These are phyloP conservation scores for Cebus imitator DNA, from an alignment of 2,113 vertebrate genomes.

Conservation along the genomic window DNA sequence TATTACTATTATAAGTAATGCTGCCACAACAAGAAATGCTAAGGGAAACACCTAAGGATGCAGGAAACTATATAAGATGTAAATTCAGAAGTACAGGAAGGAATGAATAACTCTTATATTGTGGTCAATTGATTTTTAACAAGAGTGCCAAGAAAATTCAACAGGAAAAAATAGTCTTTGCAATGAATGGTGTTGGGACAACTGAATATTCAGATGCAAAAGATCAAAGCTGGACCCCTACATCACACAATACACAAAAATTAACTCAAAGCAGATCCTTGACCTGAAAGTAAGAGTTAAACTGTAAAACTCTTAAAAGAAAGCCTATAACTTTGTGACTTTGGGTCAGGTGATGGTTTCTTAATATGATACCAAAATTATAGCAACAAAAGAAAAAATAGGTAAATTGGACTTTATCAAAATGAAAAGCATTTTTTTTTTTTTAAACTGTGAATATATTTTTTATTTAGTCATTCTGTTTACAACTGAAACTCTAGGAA, in stretches of 20 bases:
- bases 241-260: neutral
- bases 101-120: neutral
- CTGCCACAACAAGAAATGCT: neutral
- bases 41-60: neutral
- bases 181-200: neutral
- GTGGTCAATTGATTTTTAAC: neutral
- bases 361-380: neutral
- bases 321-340: neutral
- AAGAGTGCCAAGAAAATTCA: neutral
- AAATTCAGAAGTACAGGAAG: neutral
- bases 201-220: neutral
- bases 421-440: neutral
- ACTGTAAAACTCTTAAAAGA: neutral
- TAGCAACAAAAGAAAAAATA: neutral
- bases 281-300: neutral
- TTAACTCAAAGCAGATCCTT: neutral
- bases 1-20: neutral
- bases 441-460: no score
- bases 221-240: neutral
- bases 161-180: neutral
- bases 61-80: neutral
- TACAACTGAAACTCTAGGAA: no score
- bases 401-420: neutral
- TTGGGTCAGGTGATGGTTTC: neutral
- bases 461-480: no score